Evolutionary conservation across 2,113 vertebrate species (phyloP), one percentile per base, ranked within the genome.

Genomic region (Poicephalus meyeri): DNA sequence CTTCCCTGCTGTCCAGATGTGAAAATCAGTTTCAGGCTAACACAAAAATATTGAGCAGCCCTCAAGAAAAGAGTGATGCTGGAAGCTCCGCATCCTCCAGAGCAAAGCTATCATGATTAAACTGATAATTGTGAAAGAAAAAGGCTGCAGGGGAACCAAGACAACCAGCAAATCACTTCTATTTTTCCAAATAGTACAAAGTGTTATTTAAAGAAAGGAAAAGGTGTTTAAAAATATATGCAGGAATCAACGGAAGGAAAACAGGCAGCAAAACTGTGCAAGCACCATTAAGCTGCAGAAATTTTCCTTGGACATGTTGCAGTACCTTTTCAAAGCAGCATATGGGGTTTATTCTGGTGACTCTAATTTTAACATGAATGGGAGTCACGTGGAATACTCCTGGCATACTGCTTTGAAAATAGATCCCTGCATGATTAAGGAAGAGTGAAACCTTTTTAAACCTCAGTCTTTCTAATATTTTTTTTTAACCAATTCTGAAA

Each of bases 281-380:
- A 86, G 83, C 65, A 93, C 73, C 73, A 85, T 72, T 93, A 95
- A 95, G 83, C 92, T 94, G 83, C 4, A 24, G 89, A 93, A 91
- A 82, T 94, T 91, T 96, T 94, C 88, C 70, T 81, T 96, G 95
- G 96, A 91, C 92, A 95, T 26, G 35, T 52, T 92, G 86, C 92
- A 79, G 91, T 95, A 96, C 95, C 88, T 95, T 97, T 93, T 92
- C 80, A 96, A 95, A 96, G 96, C 91, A 94, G 80, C 96, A 97
- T 97, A 97, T 97, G 96, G 96, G 77, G 31, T 96, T 96, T 97
- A 97, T 97, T 97, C 93, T 97, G 88, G 88, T 97, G 92, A 49
- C 88, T 96, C 92, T 97, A 97, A 97, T 97, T 97, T 97, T 96
- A 97, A 97, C 96, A 94, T 97, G 95, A 97, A 97, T 96, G 95